Evolutionary conservation across 2,888 invertebrate species (phyloP), one percentile per base, ranked within the genome.

Genomic region (Merodon equestris): DNA sequence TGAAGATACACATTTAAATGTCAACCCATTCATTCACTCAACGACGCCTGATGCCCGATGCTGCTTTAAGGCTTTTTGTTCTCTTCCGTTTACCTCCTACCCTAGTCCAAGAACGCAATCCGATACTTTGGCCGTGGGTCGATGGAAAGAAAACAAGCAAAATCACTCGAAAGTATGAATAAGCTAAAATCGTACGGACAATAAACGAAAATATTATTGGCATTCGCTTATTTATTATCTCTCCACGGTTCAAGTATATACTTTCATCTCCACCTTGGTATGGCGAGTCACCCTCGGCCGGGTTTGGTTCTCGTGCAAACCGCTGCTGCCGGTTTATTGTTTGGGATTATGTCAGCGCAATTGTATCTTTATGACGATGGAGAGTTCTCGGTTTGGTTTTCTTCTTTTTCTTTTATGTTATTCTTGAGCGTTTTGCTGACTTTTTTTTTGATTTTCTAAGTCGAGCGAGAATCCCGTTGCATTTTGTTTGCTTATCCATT

Each of bases 171-270:
- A 27, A 27, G 27, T 27, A 13, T 12, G 34, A 17, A 56, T 36
- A 34, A 34, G 42, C 15, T 53, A 38, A 14, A 36, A 40, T 27
- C 7, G 27, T 27, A 27, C 27, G 7, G 27, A 44, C 34, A 51
- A 38, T 34, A 47, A 56, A 15, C 38, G 44, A 61, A 66, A 60
- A 71, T 71, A 71, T 66, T 76, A 71, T 76, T 76, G 76, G 40
- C 50, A 71, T 71, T 71, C 48, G 60, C 58, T 75, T 70, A 70
- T 70, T 71, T 76, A 76, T 76, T 70, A 56, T 61, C 51, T 74
- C 48, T 15, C 19, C 27, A 13, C 47, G 56, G 15, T 36, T 12
- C 47, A 53, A 70, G 51, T 47, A 18, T 73, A 40, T 47, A n/a
- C 17, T 10, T 40, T 14, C 44, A 17, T 48, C 17, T 36, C 36